Evolutionary conservation across 2,888 invertebrate species (phyloP).

Genomic region (Idaea dimidiata): DNA sequence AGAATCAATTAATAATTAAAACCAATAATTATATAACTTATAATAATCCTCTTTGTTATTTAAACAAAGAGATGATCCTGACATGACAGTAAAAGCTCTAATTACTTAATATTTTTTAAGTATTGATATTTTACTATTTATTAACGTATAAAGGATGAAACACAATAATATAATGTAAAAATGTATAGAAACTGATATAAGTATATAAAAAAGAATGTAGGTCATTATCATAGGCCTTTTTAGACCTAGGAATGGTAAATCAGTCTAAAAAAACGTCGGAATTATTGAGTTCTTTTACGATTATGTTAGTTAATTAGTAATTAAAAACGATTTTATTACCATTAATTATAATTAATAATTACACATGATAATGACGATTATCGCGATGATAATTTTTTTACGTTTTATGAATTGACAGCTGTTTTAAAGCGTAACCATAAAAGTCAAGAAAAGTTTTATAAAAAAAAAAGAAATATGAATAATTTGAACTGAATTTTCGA

Average conservation of each 20-base stretch:
- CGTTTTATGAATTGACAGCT: neutral
- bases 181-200: slow-evolving; percentile 1
- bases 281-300: neutral
- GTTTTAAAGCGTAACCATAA: neutral
- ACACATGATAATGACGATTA: neutral
- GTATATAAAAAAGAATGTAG: slow-evolving; percentile 10
- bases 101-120: neutral
- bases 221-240: slow-evolving; percentile 18
- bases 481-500: neutral
- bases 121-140: neutral
- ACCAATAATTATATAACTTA: neutral
- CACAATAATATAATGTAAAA: neutral
- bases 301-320: neutral
- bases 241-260: slow-evolving; percentile 29
- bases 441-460: neutral
- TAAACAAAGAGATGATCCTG: neutral
- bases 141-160: neutral
- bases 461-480: neutral
- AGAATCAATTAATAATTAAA: neutral
- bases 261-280: slow-evolving; percentile 23
- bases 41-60: too few species aligned
- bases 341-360: neutral
- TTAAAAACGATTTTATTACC: neutral
- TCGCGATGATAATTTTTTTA: neutral
- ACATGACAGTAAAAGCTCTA: neutral